phyloP scores from a whole-genome alignment of 2,888 invertebrate species.

The Caenorhabditis japonica region DNA sequence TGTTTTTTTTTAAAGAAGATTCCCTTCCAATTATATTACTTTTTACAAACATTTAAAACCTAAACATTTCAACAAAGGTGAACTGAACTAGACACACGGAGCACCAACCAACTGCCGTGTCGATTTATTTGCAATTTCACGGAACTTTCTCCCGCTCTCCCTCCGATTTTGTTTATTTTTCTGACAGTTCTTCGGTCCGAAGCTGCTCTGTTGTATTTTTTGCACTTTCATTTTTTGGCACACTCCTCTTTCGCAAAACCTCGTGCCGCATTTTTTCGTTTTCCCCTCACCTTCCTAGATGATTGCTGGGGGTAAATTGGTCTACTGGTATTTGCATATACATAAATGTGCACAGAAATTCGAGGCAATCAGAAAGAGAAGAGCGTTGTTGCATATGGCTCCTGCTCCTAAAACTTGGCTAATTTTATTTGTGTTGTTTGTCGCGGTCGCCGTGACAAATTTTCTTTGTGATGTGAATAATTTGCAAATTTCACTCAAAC shows the following conservation, averaged over 20 bases:
- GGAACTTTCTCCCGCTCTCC: constrained; percentile 18
- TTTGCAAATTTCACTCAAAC: background rate
- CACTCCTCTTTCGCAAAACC: background rate
- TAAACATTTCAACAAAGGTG: too few species aligned
- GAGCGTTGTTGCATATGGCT: constrained; percentile 8
- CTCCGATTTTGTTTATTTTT: constrained; percentile 36
- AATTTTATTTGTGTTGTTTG: constrained; percentile 28
- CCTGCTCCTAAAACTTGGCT: constrained; percentile 37
- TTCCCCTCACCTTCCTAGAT: background rate
- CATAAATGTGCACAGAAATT: constrained; percentile 7
- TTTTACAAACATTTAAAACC: too few species aligned
- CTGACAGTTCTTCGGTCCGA: constrained; percentile 51
- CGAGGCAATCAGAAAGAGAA: constrained; percentile 15
- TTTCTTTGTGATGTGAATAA: too few species aligned
- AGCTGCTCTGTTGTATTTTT: constrained; percentile 12
- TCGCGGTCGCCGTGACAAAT: constrained; percentile 9
- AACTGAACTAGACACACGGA: too few species aligned
- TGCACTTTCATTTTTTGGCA: constrained; percentile 27
- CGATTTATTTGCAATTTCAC: constrained; percentile 52
- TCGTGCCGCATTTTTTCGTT: background rate
- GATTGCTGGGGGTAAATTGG: background rate
- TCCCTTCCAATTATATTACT: too few species aligned
- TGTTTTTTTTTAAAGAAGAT: too few species aligned
- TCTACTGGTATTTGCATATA: background rate
- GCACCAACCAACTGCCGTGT: too few species aligned